A percentile compares a stretch with the other conserved stretches of the same genome.
Evolutionary conservation across 2,797 vertebrate genomes (phyloP).

Genomic region (Enteromius trimaculatus): DNA sequence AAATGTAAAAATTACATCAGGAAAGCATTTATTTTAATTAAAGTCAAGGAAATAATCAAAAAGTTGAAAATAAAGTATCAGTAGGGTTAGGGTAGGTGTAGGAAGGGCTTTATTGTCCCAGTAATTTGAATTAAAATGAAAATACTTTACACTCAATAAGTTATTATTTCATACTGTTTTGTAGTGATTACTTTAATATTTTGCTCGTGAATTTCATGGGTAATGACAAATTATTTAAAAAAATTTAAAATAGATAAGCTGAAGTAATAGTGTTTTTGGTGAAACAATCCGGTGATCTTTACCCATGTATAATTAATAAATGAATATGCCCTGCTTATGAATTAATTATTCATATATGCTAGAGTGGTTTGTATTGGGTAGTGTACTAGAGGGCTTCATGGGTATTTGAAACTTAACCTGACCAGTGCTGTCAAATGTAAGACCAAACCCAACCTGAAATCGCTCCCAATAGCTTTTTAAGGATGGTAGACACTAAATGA

Average conservation of each 20-base stretch:
- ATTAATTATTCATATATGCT: conserved; percentile 8
- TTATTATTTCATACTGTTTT: no score
- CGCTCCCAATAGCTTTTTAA: background rate
- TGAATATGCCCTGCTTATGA: background rate
- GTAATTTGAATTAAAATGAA: no score
- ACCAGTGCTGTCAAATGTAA: background rate
- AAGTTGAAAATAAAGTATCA: no score
- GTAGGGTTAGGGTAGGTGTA: no score
- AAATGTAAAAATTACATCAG: no score
- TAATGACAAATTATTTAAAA: background rate
- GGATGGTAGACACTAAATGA: background rate
- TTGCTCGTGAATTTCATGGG: background rate
- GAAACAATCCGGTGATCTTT: background rate
- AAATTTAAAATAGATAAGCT: background rate
- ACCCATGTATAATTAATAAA: background rate
- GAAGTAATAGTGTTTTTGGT: background rate
- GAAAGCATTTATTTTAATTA: no score
- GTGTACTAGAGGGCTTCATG: background rate
- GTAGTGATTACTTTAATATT: no score
- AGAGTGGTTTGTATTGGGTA: background rate
- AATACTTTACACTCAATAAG: no score
- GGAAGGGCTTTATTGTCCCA: no score
- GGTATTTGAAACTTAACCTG: background rate
- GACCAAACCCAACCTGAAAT: background rate
- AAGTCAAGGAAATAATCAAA: no score